Conservation (phyloP, 2,113 vertebrate genomes). For the Gnathonemus echidnorhynchus region DNA sequence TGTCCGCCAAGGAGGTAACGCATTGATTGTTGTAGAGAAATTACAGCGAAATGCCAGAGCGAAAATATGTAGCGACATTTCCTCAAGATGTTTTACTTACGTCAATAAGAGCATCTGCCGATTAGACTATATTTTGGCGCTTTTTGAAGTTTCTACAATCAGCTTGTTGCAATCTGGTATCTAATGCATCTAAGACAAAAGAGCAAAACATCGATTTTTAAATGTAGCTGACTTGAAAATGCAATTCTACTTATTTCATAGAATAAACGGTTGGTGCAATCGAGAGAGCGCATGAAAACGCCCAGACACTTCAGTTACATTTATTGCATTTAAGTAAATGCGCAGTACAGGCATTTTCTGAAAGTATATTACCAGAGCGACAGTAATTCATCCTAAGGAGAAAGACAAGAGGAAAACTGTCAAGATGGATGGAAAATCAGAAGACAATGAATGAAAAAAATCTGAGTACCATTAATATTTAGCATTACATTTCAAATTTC, state of each 20-base stretch:
- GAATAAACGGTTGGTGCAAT: background rate
- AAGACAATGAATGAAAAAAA: background rate
- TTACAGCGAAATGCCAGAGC: background rate
- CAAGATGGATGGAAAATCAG: background rate
- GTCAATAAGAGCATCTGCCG: background rate
- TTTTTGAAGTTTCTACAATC: background rate
- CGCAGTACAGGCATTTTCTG: background rate
- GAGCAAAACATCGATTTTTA: constrained; percentile 20
- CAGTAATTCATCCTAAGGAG: constrained; percentile 8
- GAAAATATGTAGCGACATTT: constrained; percentile 12
- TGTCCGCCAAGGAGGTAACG: constrained; percentile 4
- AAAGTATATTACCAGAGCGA: constrained; percentile 3
- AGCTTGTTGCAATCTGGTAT: constrained; percentile 11
- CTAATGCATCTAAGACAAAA: constrained; percentile 11
- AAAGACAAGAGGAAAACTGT: background rate
- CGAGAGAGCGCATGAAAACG: background rate
- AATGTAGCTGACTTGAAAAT: constrained; percentile 18
- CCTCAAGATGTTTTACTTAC: constrained; percentile 11
- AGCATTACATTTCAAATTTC: background rate
- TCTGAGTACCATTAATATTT: background rate
- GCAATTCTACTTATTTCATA: background rate
- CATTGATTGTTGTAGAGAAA: constrained; percentile 4
- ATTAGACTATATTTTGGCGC: background rate
- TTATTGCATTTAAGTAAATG: background rate
- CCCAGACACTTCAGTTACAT: background rate